Evolutionary conservation across 2,888 invertebrate species (phyloP), one percentile per base, ranked within the genome.

Genomic region (Cyaniris semiargus): DNA sequence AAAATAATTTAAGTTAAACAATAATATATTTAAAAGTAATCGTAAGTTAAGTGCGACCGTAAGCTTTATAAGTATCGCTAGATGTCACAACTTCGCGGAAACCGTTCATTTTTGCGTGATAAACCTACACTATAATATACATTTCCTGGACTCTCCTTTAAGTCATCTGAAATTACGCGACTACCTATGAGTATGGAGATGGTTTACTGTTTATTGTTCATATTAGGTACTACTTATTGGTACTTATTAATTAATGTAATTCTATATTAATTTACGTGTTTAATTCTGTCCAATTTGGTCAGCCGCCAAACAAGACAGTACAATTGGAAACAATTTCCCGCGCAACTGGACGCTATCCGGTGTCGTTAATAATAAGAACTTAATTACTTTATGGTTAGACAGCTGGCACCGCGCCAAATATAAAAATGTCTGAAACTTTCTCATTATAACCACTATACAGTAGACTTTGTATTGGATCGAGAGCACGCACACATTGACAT

Each of bases 341-440:
- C 76, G 71, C 76, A 72, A 71, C 76, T 58, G 76, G 72, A 71
- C 58, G 70, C 31, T 23, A 18, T 44, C 70, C 44, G 44, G 76
- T 76, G 56, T 76, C 76, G 44, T 76, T 76, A 71, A 76, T 76
- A 76, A 71, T 76, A 76, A 76, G 71, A 72, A 72, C 76, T 72
- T 77, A 76, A 76, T 76, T 76, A 72, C 76, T 72, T 72, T 77
- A 56, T 60, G 56, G 58, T 77, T 58, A 70, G 71, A 58, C 56
- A 72, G 71, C 44, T 77, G 76, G 71, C 53, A 18, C 72, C 7
- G n/a, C 27, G 76, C 76, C 72, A 77, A 77, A 77, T 72, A 72
- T 53, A 77, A 77, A 56, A 72, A 77, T 77, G 21, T 34, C 74
- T 53, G 53, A 8, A 34, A 71, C 8, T 38, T 38, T 71, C 38